Evolutionary conservation across 2,888 invertebrate species (phyloP), one percentile per base, ranked within the genome.

Genomic region (Drosophila rellima): DNA sequence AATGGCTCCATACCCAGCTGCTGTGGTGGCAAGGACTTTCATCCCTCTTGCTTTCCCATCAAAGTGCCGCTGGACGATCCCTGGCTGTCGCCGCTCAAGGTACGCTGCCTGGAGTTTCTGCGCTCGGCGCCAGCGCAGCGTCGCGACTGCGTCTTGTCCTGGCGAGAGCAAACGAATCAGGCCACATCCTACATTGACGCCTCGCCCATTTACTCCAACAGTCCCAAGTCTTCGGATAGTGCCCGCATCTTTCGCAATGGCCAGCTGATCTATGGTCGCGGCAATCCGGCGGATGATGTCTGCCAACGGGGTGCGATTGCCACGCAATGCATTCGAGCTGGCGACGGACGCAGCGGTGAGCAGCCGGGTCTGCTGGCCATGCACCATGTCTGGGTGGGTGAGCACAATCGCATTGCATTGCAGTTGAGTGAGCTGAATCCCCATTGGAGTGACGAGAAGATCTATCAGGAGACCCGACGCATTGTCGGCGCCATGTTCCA

Each of bases 391-490:
- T 93, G 92, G 91, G 93, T 92, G 10, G 90, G 91, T 7, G 93
- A 93, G 57, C 93, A 93, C 62, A 95, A 94, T 91, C 94, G 95
- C 69, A 94, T 98, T 79, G 96, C 97, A 1, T 94, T 94, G 74
- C 94, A 95, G 79, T 91, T 98, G 40, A 94, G 95, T 5, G 94
- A 94, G 48, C 88, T 97, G 40, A 98, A 98, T 93, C 95, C 95
- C 0, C 96, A 96, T 84, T 98, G 98, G 98, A 95, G 95, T 84
- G 98, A 98, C 89, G 97, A 98, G 90, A 95, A 96, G 90, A 93
- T 96, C 11, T 97, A 96, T 91, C 97, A 97, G 88, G 98, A 98
- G 92, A 95, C 96, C 0, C 93, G 97, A 20, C 95, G 95, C 79
- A 96, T 98, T 52, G 94, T 98, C 3, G 96, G 95, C 0, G 97